Conservation (phyloP, 2,113 vertebrate genomes). For the Hystrix brachyura region DNA sequence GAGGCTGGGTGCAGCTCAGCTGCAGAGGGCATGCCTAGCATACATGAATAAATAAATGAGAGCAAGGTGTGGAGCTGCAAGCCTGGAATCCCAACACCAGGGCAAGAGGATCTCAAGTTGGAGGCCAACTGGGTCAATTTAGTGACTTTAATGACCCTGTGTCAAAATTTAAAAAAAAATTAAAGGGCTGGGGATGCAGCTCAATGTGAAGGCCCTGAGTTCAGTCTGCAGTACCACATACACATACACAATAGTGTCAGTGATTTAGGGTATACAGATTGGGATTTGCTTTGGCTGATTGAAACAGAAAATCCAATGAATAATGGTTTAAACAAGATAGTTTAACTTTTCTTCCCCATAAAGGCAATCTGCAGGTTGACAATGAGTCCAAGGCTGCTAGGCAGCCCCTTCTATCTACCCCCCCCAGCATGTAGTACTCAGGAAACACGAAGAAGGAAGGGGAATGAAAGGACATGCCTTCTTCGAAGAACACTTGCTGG, state of each 20-base stretch:
- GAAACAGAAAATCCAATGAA: slow-evolving; percentile 26
- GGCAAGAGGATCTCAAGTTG: neutral
- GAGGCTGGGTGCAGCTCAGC: neutral
- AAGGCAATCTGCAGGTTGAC: neutral
- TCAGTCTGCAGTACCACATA: neutral
- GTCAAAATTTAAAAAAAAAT: neutral
- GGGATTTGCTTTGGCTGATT: slow-evolving; percentile 29
- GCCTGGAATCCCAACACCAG: neutral
- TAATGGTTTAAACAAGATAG: neutral
- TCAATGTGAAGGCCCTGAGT: neutral
- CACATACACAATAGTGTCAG: neutral
- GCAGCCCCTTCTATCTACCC: neutral
- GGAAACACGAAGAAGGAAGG: neutral
- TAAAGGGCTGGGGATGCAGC: neutral
- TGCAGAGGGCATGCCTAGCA: neutral
- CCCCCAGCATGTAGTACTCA: neutral
- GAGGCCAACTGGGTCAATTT: neutral
- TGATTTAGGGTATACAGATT: neutral
- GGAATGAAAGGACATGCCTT: neutral
- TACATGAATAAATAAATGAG: neutral
- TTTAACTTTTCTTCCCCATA: slow-evolving; percentile 16
- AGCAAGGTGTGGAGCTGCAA: neutral
- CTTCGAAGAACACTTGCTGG: neutral
- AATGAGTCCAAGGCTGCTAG: neutral
- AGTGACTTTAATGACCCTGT: neutral